Evolutionary conservation across 2,113 vertebrate species (phyloP).

Genomic region (Charina bottae): DNA sequence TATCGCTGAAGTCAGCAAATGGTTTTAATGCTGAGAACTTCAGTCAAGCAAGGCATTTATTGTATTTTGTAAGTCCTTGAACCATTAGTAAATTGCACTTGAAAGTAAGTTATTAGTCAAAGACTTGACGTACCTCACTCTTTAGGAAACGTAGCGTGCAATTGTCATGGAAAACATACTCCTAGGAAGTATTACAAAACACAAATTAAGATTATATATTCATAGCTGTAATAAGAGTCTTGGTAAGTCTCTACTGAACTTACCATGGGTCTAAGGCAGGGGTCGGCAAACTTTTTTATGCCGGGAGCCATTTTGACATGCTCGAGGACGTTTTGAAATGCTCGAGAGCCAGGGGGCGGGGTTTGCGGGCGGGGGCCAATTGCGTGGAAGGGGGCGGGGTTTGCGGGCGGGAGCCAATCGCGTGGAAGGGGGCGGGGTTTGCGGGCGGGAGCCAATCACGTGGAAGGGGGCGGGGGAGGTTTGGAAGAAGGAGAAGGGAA

Average conservation of each 20-base stretch:
- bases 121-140: background rate
- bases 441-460: too few species aligned
- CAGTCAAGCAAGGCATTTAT: background rate
- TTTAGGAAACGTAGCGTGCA: background rate
- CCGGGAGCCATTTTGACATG: too few species aligned
- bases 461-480: too few species aligned
- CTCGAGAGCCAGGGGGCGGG: too few species aligned
- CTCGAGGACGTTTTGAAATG: too few species aligned
- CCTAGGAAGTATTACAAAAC: conserved; percentile 62
- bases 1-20: conserved; percentile 5
- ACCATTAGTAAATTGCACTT: conserved; percentile 1
- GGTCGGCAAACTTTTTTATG: too few species aligned
- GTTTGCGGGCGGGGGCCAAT: too few species aligned
- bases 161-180: conserved; percentile 64
- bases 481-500: too few species aligned
- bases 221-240: conserved; percentile 59
- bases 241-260: conserved; percentile 47
- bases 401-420: too few species aligned
- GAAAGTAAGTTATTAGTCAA: conserved; percentile 7
- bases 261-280: conserved; percentile 50
- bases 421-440: too few species aligned
- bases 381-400: too few species aligned
- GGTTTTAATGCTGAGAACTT: conserved; percentile 12
- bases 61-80: background rate
- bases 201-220: conserved; percentile 31